Evolutionary conservation across 1,140 invertebrate species (phyloP).

Genomic region (Drosophila obscura): DNA sequence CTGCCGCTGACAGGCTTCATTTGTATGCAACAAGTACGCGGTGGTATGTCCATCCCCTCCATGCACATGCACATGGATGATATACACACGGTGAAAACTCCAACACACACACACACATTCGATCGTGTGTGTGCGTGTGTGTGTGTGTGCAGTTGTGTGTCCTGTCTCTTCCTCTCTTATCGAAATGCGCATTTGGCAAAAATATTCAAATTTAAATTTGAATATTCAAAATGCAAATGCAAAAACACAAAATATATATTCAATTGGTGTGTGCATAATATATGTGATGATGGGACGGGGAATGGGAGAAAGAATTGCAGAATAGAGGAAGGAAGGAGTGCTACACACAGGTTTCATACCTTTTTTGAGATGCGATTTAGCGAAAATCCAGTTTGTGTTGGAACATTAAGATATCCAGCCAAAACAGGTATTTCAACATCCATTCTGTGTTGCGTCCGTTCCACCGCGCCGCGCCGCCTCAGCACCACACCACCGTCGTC

Average conservation of each 20-base stretch:
- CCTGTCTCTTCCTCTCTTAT: too few species aligned
- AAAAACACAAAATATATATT: too few species aligned
- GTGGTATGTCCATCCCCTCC: conserved; percentile 13
- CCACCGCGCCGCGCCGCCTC: conserved; percentile 26
- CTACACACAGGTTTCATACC: conserved; percentile 51
- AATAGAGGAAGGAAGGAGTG: neutral
- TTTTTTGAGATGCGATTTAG: conserved; percentile 83
- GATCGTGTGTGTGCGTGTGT: too few species aligned
- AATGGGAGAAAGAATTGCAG: neutral
- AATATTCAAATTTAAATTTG: too few species aligned
- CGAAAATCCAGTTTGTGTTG: conserved; percentile 83
- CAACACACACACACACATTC: too few species aligned
- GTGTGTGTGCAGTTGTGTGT: too few species aligned
- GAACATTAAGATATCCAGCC: conserved; percentile 83
- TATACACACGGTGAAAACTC: conserved; percentile 2
- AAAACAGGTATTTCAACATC: conserved; percentile 83
- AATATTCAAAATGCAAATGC: too few species aligned
- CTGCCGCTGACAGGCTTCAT: conserved; percentile 38
- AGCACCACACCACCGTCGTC: conserved; percentile 38
- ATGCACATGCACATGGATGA: conserved; percentile 11
- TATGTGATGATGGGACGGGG: too few species aligned
- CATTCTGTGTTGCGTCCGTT: conserved; percentile 60
- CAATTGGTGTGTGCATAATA: too few species aligned
- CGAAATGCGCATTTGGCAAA: too few species aligned
- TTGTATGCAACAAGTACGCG: conserved; percentile 76